Evolutionary conservation across 64 coral and sea anemone genomes (phyloP).

Genomic region (Astreopora myriophthalma): DNA sequence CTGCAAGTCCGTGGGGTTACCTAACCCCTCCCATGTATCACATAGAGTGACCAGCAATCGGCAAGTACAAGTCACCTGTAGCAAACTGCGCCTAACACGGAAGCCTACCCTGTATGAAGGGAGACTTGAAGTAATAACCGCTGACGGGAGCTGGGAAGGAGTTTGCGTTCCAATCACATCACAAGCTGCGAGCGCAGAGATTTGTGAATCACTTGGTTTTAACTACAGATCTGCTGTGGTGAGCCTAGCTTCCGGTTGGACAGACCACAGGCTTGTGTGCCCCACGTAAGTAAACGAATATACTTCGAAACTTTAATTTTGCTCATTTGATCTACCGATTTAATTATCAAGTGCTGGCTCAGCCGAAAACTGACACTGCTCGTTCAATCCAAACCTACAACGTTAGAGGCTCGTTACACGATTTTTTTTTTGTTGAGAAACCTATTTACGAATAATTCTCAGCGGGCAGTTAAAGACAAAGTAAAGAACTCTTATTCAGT

Average conservation of each 20-base stretch:
- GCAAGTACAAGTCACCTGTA: not conserved
- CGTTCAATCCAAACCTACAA: too few species aligned
- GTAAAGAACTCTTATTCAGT: too few species aligned
- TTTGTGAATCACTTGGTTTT: not conserved
- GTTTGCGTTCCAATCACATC: not conserved
- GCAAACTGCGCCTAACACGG: slow-evolving; percentile 6
- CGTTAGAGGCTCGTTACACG: too few species aligned
- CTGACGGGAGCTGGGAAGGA: not conserved
- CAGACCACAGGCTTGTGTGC: not conserved
- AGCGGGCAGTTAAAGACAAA: too few species aligned
- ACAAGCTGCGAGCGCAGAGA: not conserved
- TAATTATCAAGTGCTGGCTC: not conserved
- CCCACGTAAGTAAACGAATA: not conserved
- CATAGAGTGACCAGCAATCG: not conserved
- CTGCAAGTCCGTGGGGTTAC: not conserved
- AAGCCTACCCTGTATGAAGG: slow-evolving; percentile 18
- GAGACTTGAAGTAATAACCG: slow-evolving; percentile 26
- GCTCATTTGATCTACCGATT: not conserved
- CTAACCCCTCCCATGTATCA: not conserved
- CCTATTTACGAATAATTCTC: too few species aligned
- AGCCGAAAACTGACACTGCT: too few species aligned
- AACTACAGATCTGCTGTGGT: not conserved
- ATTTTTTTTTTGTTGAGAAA: too few species aligned
- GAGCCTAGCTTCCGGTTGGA: not conserved
- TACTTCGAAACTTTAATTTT: too few species aligned